Evolutionary conservation across 2,888 invertebrate genomes (phyloP).

Genomic region (Drosophila barbarae): DNA sequence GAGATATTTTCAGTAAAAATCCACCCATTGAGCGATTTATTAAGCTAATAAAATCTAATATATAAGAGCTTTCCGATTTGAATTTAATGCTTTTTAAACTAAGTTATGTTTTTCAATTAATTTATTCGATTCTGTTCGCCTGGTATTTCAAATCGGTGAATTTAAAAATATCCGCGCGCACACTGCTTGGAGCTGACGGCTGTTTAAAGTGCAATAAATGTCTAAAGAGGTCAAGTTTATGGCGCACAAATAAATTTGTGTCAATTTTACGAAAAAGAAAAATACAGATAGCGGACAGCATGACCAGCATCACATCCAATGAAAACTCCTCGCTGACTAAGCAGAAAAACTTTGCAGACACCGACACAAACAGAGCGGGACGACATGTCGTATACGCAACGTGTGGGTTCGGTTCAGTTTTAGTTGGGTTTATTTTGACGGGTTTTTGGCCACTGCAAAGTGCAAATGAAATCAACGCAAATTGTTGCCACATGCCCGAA

Average conservation of each 20-base stretch:
- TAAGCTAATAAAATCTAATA: too few species aligned
- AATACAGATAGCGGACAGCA: conserved; percentile 12
- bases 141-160: too few species aligned
- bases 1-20: too few species aligned
- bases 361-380: conserved; percentile 10
- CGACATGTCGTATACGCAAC: conserved; percentile 34
- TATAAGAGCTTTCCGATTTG: too few species aligned
- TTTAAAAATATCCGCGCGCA: too few species aligned
- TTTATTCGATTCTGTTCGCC: too few species aligned
- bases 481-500: conserved; percentile 67
- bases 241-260: conserved; percentile 32
- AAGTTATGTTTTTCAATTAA: too few species aligned
- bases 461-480: conserved; percentile 73
- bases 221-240: conserved; percentile 31
- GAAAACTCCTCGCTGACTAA: conserved; percentile 22
- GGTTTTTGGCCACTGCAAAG: conserved; percentile 34
- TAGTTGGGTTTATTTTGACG: conserved; percentile 15
- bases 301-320: conserved; percentile 3
- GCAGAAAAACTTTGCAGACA: conserved; percentile 37
- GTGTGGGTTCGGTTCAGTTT: conserved; percentile 1
- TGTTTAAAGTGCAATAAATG: conserved; percentile 32
- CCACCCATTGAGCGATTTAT: too few species aligned
- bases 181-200: neutral
- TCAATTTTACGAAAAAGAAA: conserved; percentile 24
- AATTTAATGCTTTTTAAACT: too few species aligned